phyloP scores from a whole-genome alignment of 2,797 vertebrate genomes.

The Myotis planiceps region DNA sequence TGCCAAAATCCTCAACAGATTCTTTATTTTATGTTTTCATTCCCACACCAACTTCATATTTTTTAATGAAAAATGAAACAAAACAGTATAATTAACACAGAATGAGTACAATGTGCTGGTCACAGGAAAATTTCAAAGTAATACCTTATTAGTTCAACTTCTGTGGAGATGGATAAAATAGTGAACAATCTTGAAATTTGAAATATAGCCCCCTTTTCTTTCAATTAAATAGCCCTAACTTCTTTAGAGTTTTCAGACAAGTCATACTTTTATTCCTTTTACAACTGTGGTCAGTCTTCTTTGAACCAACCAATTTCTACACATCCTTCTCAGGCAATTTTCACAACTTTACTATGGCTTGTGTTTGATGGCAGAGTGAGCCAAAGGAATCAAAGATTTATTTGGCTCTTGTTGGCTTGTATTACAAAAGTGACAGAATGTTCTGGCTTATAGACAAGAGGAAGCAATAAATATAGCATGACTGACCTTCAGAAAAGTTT shows the following conservation, averaged over 20 bases:
- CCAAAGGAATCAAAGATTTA: conserved; percentile 77
- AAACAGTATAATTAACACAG: background rate
- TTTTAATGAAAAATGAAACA: background rate
- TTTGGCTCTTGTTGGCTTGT: conserved; percentile 70
- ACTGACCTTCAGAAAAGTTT: conserved; percentile 71
- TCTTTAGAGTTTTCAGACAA: conserved; percentile 27
- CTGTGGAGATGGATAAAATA: conserved; percentile 33
- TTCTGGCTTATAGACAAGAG: conserved; percentile 69
- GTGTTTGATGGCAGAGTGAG: conserved; percentile 62
- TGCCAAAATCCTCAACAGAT: no score
- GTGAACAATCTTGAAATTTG: conserved; percentile 31
- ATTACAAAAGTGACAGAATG: conserved; percentile 73
- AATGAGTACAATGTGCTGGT: background rate
- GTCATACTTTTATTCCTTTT: conserved; percentile 50
- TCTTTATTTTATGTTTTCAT: background rate
- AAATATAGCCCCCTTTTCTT: conserved; percentile 17
- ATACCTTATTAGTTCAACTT: background rate
- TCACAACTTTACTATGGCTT: conserved; percentile 59
- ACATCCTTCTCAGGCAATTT: conserved; percentile 52
- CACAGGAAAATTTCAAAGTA: conserved; percentile 23
- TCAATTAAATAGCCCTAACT: conserved; percentile 19
- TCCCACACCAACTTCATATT: background rate
- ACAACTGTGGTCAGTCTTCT: conserved; percentile 55
- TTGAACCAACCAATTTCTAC: conserved; percentile 49
- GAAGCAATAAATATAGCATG: conserved; percentile 73